These are phyloP conservation scores for Anolis sagrei DNA, from an alignment of 2,113 vertebrate species.

Conservation along the genomic window DNA sequence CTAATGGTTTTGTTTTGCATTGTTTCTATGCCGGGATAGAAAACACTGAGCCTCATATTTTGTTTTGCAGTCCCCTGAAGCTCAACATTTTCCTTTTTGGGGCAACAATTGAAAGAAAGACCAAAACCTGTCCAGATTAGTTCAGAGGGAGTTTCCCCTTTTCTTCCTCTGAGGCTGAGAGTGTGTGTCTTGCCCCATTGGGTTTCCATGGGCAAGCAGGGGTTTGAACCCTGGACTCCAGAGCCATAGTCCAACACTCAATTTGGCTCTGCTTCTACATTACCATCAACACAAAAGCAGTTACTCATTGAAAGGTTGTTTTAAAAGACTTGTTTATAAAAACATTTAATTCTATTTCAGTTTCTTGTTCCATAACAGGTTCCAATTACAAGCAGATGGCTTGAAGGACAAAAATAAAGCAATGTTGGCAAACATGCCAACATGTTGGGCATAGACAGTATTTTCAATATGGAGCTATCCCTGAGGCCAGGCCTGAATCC, in stretches of 20 bases:
- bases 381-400: constrained; percentile 44
- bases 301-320: constrained; percentile 3
- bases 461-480: constrained; percentile 1
- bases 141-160: no score
- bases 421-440: background rate
- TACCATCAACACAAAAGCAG: background rate
- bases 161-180: no score
- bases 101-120: no score
- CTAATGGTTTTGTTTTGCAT: background rate
- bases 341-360: constrained; percentile 10
- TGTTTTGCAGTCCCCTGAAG: no score
- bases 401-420: constrained; percentile 53
- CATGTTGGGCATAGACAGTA: background rate
- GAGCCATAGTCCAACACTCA: no score
- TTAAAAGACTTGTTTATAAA: constrained; percentile 60
- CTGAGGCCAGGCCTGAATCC: background rate
- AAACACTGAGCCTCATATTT: no score
- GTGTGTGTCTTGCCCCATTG: no score
- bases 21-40: background rate
- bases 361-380: constrained; percentile 6
- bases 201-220: no score
- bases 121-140: no score
- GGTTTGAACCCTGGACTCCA: no score
- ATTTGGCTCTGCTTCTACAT: background rate
- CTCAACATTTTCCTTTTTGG: no score